Evolutionary conservation across 2,113 vertebrate species (phyloP), one percentile per base, ranked within the genome.

Genomic region (Oostethus manadensis): DNA sequence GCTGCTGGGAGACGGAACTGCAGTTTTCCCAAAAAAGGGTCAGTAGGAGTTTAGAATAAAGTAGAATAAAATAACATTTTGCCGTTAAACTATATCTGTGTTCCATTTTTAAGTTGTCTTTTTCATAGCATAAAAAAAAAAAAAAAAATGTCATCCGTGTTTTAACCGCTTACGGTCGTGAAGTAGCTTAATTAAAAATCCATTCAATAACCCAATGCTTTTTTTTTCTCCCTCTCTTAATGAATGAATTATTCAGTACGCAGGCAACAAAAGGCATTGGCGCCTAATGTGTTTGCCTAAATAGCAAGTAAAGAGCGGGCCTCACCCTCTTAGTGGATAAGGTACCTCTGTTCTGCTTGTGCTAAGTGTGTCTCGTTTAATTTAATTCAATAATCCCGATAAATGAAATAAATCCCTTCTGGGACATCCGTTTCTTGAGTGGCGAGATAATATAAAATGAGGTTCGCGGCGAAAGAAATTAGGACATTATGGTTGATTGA

Each of bases 301-400:
- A 86, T 84, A 86, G 85, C 77, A 81, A 42, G 77, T 82, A 80
- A 89, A 73, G 84, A 86, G 83, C 80, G 76, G 74, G 35, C 53
- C 79, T 80, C 80, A 79, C 84, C 85, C 57, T 58, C 78, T 79
- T 85, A 88, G 80, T 86, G 87, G 87, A 89, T 85, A 83, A 82
- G 82, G 80, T 88, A 84, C 81, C 77, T 78, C 78, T 80, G 79
- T 81, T 84, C 74, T 23, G 80, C 81, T 87, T 81, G 84, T 80
- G 70, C 80, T 88, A 88, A 55, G 35, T 86, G 88, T 90, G 89
- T 91, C 89, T 88, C 73, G 78, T 89, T 90, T 89, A 90, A 91
- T 92, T 92, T 91, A 92, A 92, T 92, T 92, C 88, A 91, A 92
- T 91, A 91, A 91, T 91, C 88, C 88, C 56, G 81, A 90, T 90